These are phyloP conservation scores for Cantharis lateralis DNA, from an alignment of 2,888 invertebrate genomes.

Conservation along the genomic window DNA sequence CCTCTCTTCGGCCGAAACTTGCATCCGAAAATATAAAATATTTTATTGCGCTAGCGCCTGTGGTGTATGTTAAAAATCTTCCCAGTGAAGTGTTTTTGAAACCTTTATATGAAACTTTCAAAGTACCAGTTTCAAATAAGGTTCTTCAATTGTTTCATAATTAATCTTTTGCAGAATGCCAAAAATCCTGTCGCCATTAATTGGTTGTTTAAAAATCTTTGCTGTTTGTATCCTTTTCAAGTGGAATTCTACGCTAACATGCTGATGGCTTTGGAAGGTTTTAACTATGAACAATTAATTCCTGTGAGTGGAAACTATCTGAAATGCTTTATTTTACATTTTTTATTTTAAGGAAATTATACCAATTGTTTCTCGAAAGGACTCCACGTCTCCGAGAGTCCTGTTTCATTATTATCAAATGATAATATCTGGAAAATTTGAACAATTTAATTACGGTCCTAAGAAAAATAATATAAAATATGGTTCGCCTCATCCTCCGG, in stretches of 20 bases:
- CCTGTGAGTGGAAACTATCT: conserved; percentile 30
- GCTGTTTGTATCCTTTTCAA: conserved; percentile 12
- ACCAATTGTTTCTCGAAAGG: conserved; percentile 45
- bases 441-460: conserved; percentile 49
- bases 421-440: conserved; percentile 28
- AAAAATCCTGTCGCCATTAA: fast-evolving
- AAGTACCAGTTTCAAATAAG: background rate
- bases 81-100: background rate
- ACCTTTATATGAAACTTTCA: background rate
- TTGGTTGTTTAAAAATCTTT: background rate
- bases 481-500: conserved; percentile 59
- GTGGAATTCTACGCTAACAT: conserved; percentile 29
- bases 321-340: background rate
- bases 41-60: conserved; percentile 65
- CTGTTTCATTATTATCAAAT: background rate
- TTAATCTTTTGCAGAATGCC: background rate
- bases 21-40: conserved; percentile 67
- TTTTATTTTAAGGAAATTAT: conserved; percentile 45
- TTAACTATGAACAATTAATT: conserved; percentile 35
- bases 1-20: conserved; percentile 67
- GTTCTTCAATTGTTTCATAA: no score
- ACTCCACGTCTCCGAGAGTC: background rate
- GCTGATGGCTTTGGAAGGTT: conserved; percentile 29
- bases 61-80: conserved; percentile 59
- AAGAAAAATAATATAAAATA: conserved; percentile 63